Percentiles rank a stretch among this genome's conserved stretches.
These are phyloP conservation scores for Microdon myrmicae DNA, from an alignment of 2,888 invertebrate genomes.

Conservation along the genomic window DNA sequence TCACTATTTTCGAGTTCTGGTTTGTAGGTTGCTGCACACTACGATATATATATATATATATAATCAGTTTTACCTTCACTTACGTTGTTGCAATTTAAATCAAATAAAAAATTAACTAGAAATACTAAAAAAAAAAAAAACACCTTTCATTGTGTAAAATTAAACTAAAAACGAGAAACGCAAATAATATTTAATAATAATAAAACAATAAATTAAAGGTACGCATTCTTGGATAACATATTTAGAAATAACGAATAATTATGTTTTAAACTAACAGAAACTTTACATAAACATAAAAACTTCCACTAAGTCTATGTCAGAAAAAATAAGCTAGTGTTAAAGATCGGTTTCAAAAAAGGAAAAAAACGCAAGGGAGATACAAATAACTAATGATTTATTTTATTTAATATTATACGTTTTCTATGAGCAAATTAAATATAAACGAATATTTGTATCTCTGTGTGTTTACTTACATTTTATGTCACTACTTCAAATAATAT, in stretches of 20 bases:
- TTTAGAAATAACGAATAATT: too few relatives aligned
- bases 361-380: background rate
- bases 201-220: slow-evolving; percentile 38
- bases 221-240: slow-evolving; percentile 23
- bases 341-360: background rate
- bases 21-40: background rate
- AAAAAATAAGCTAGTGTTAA: background rate
- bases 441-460: too few relatives aligned
- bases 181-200: too few relatives aligned
- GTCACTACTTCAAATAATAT: background rate
- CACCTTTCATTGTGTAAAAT: slow-evolving; percentile 10
- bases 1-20: too few relatives aligned
- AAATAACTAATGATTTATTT: background rate
- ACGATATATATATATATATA: slow-evolving; percentile 19
- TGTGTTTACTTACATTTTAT: too few relatives aligned
- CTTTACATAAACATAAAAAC: too few relatives aligned
- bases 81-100: slow-evolving; percentile 5
- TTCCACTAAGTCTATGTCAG: too few relatives aligned
- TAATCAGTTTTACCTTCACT: slow-evolving; percentile 16
- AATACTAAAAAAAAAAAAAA: slow-evolving; percentile 21
- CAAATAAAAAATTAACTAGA: slow-evolving; percentile 28
- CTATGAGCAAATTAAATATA: too few relatives aligned
- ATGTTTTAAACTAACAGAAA: too few relatives aligned
- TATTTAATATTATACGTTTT: too few relatives aligned
- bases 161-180: slow-evolving; percentile 14